phyloP scores from a whole-genome alignment of 2,113 vertebrate species.

The Silurus glanis region DNA sequence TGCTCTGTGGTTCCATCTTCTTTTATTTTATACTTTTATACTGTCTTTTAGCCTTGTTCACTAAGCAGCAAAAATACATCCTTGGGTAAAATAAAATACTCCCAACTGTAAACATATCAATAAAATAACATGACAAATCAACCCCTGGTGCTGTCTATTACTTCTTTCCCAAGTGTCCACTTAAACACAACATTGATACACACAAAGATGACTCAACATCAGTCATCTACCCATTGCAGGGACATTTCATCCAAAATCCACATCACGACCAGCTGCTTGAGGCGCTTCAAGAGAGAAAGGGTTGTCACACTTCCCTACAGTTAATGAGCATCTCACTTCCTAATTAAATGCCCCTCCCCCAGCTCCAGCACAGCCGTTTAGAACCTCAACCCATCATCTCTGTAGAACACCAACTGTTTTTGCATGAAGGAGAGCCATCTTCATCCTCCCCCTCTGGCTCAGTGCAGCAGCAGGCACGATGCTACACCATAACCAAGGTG shows the following conservation, averaged over 20 bases:
- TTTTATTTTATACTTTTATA: not conserved
- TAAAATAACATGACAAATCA: not conserved
- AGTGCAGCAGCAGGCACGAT: constrained; percentile 22
- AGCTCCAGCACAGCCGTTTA: constrained; percentile 32
- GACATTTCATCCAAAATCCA: constrained; percentile 52
- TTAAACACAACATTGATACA: constrained; percentile 2
- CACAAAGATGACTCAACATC: constrained; percentile 8
- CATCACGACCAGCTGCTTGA: constrained; percentile 60
- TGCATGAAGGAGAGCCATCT: constrained; percentile 15
- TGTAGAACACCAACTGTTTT: constrained; percentile 38
- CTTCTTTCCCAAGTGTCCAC: not conserved
- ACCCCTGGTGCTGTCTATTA: not conserved
- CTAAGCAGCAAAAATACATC: not conserved
- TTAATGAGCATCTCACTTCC: constrained; percentile 50
- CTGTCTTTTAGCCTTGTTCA: not conserved
- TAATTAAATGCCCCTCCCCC: constrained; percentile 52
- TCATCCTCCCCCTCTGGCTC: constrained; percentile 25
- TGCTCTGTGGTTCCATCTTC: not conserved
- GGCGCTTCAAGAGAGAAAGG: not conserved
- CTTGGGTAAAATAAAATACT: constrained; percentile 6
- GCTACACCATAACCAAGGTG: constrained; percentile 41
- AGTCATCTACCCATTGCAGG: constrained; percentile 9
- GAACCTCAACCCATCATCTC: constrained; percentile 43
- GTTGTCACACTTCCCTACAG: constrained; percentile 38
- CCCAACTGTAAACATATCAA: constrained; percentile 19